A percentile compares a stretch with the other conserved stretches of the same genome.
phyloP scores from a whole-genome alignment of 64 coral and sea anemone genomes.

The Pachyseris speciosa region DNA sequence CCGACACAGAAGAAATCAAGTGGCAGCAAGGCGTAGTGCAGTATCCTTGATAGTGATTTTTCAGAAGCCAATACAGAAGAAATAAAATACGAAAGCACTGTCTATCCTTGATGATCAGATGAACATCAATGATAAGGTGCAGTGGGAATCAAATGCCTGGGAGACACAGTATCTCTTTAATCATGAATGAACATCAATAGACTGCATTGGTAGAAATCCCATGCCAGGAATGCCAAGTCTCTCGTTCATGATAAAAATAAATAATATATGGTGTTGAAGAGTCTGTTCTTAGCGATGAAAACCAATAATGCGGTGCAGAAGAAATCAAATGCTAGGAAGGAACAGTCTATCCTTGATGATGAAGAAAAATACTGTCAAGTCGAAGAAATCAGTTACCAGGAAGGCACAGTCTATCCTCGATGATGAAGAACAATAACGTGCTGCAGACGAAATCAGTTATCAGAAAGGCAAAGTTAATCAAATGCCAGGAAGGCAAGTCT shows the following conservation, averaged over 20 bases:
- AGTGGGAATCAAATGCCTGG: neutral
- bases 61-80: too few relatives aligned
- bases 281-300: neutral
- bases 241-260: neutral
- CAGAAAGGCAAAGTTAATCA: too few relatives aligned
- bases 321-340: neutral
- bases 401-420: neutral
- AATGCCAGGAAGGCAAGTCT: neutral
- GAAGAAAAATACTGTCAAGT: neutral
- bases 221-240: neutral
- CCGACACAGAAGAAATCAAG: too few relatives aligned
- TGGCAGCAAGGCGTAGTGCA: too few relatives aligned
- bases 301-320: neutral
- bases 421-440: neutral
- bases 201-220: neutral
- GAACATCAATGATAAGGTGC: neutral
- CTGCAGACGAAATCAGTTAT: neutral
- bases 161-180: neutral
- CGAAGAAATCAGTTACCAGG: neutral
- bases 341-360: neutral
- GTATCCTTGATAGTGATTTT: too few relatives aligned
- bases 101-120: too few relatives aligned
- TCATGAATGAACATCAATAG: too few relatives aligned
- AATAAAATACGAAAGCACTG: too few relatives aligned
- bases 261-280: neutral